phyloP scores from a whole-genome alignment of 1,140 invertebrate genomes.

The Drosophila littoralis region DNA sequence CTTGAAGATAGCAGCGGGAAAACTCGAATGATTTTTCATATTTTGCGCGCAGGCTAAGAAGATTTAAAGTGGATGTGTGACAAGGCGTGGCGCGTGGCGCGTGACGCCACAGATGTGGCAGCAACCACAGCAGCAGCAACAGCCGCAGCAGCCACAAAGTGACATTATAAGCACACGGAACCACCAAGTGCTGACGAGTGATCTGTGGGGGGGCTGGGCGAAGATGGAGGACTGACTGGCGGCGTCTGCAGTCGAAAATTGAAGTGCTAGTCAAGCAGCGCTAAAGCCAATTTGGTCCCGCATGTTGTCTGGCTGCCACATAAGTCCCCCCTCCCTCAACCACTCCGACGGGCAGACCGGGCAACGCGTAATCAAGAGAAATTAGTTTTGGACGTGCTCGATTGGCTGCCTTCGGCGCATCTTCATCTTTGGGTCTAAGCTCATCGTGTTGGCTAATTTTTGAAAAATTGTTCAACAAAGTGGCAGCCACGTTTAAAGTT shows the following conservation, averaged over 20 bases:
- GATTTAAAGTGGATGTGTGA: slow-evolving; percentile 51
- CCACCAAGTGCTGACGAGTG: slow-evolving; percentile 40
- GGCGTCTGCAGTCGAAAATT: slow-evolving; percentile 41
- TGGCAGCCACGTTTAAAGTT: slow-evolving; percentile 65
- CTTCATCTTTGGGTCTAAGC: slow-evolving; percentile 38
- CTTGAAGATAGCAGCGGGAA: slow-evolving; percentile 53
- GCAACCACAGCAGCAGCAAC: slow-evolving; percentile 6
- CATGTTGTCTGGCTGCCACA: slow-evolving; percentile 24
- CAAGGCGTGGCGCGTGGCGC: slow-evolving; percentile 59
- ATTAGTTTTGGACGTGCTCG: slow-evolving; percentile 83
- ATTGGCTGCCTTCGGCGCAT: slow-evolving; percentile 53
- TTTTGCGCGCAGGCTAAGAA: slow-evolving; percentile 45
- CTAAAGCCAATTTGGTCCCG: slow-evolving; percentile 70
- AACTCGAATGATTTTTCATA: slow-evolving; percentile 70
- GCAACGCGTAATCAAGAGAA: slow-evolving; percentile 77
- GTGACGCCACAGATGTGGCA: slow-evolving; percentile 32
- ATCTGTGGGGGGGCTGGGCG: neutral
- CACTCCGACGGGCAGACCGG: neutral
- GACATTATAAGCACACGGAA: slow-evolving; percentile 53
- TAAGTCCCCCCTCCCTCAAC: neutral
- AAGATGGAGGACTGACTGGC: slow-evolving; percentile 6
- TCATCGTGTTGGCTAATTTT: slow-evolving; percentile 68
- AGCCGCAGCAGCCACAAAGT: slow-evolving; percentile 41
- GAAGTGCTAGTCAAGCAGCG: slow-evolving; percentile 45
- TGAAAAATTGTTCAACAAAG: slow-evolving; percentile 79